Evolutionary conservation across 2,797 vertebrate genomes (phyloP).

Genomic region (Sparidentex hasta): DNA sequence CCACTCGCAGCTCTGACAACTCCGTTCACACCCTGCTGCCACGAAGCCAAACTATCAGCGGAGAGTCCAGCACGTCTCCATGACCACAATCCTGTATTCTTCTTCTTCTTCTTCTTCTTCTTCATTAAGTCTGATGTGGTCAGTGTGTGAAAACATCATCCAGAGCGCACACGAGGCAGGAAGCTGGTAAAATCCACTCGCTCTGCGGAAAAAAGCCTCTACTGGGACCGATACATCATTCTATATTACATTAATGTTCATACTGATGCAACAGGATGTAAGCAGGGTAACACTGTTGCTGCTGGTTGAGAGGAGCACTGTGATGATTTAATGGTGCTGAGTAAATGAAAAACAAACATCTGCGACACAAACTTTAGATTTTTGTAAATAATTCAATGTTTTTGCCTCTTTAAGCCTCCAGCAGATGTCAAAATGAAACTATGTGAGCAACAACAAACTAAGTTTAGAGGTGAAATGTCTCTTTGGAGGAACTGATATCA

Average conservation of each 20-base stretch:
- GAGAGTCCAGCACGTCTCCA: no score
- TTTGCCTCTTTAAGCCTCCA: no score
- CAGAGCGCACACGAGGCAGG: no score
- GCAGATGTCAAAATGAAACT: background rate
- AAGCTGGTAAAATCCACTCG: no score
- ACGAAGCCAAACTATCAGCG: background rate
- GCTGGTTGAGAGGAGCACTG: background rate
- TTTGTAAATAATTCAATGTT: no score
- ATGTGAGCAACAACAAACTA: no score
- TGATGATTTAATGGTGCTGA: background rate
- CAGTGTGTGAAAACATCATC: no score
- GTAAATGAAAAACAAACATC: no score
- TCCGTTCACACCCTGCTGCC: background rate
- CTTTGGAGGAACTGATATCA: background rate
- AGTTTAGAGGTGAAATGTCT: background rate
- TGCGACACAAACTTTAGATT: background rate
- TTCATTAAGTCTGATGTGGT: no score
- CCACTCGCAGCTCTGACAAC: background rate
- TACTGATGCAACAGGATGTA: background rate
- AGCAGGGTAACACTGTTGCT: background rate
- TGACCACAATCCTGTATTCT: no score
- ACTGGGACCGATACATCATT: background rate
- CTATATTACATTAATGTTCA: background rate
- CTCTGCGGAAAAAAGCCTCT: no score
- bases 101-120: no score